phyloP scores from a whole-genome alignment of 2,888 invertebrate genomes.

The Rotaria magnacalcarata region DNA sequence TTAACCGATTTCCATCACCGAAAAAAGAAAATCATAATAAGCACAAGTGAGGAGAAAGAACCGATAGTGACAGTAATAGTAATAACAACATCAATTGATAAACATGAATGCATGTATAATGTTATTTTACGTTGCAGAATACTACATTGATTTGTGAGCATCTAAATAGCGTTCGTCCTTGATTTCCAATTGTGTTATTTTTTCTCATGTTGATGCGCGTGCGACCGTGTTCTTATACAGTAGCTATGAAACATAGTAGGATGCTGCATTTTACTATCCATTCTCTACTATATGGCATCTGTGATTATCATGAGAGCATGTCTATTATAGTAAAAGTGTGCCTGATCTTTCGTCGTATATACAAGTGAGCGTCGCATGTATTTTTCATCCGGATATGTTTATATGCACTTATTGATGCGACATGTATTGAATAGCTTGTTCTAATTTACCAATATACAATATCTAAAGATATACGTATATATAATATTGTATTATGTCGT shows the following conservation, averaged over 20 bases:
- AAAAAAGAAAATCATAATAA: not conserved
- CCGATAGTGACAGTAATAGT: not conserved
- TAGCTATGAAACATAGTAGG: not conserved
- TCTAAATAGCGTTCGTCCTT: not conserved
- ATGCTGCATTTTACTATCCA: not conserved
- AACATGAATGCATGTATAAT: not conserved
- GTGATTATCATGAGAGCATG: not conserved
- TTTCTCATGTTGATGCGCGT: not conserved
- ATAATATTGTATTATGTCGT: not conserved
- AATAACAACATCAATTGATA: not conserved
- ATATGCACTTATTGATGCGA: not conserved
- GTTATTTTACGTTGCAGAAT: not conserved
- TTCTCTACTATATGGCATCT: not conserved
- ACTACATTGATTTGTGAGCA: not conserved
- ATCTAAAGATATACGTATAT: not conserved
- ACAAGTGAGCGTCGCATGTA: not conserved
- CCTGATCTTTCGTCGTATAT: not conserved
- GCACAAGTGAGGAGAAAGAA: not conserved
- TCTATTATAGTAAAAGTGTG: not conserved
- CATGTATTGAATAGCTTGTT: not conserved
- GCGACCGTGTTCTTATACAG: not conserved
- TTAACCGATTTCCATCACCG: not conserved
- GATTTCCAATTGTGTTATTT: constrained; percentile 11
- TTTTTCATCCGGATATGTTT: not conserved
- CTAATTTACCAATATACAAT: not conserved